Evolutionary conservation across 2,113 vertebrate genomes (phyloP), one percentile per base, ranked within the genome.

Genomic region (Menidia beryllina): DNA sequence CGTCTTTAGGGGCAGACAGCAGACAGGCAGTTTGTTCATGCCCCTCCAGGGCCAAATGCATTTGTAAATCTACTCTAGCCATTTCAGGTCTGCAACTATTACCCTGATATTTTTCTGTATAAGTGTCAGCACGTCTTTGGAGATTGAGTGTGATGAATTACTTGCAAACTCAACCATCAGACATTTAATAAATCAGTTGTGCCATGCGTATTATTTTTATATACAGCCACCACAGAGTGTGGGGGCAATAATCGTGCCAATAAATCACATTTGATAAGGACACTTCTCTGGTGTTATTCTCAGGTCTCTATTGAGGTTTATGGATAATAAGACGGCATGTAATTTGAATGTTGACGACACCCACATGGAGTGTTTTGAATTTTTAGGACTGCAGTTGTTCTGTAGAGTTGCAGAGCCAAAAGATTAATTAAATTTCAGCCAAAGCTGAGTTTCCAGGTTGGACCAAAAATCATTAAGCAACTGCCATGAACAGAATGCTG

Each of bases 81-180:
- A 53, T 84, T 78, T 80, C 82, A 78, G 71, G 68, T 78, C 70
- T 62, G 21, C 80, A 56, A 69, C 72, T 67, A 54, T 79, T 88
- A 89, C 86, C 89, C 88, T 88, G 88, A 90, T 90, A 87, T 89
- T 91, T 91, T 65, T 68, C 86, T 85, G 77, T 72, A 77, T 76
- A 88, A 43, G 68, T 79, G 89, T 88, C 82, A 79, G 86, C 75
- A 34, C 56, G 73, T 82, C 86, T 91, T 87, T 85, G 77, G 88
- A 92, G 89, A 92, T 91, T 86, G 90, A 92, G 78, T 86, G 73
- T 92, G 91, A 93, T 92, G 36, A 92, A 93, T 90, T 84, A 80
- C 86, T 86, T 56, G 43, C 81, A 89, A 88, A 87, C 85, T 83
- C 85, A 63, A 69, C 89, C 62, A 77, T 86, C 80, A 86, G 81